Evolutionary conservation across 92 coral and sea anemone species (phyloP), one percentile per base, ranked within the genome.

Genomic region (Pocillopora meandrina): DNA sequence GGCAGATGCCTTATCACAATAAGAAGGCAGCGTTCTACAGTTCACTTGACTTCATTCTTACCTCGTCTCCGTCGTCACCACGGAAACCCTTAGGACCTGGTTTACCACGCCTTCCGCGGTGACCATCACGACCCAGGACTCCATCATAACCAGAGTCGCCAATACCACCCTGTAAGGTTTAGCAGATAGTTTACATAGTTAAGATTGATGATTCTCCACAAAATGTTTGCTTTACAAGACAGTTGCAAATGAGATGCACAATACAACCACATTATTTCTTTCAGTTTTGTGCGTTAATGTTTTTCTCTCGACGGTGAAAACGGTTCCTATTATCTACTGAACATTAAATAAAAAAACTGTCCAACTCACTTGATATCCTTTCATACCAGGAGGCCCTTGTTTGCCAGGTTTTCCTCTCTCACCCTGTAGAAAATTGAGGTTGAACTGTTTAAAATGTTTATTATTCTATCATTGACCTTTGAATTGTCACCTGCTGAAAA

Each of bases 111-210:
- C 85, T 87, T 64, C 92, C 95, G 42, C 79, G 86, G 58, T 81
- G 95, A 71, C 95, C 95, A 74, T 62, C 42, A 65, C 89, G 83
- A 21, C 95, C 95, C 16, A 59, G 78, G 31, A 75, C 68, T 6
- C 93, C 95, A 56, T 87, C 90, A 18, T 67, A 63, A 1, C 95
- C 95, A 34, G 90, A 88, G 58, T 80, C 89, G 1, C 97, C 97
- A 34, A 74, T 13, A 20, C 18, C 17, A 49, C 86, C 86, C 86
- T 83, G 74, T 17, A 77, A 69, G 14, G 56, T 61, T 11, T 42
- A 15, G 23, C 55, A 14, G 6, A 33, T 16, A 26, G 13, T 49
- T 15, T 31, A 17, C 21, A 13, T 12, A 5, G 7, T 31, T 71
- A 52, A 33, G 75, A 71, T 26, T 15, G 26, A 42, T 42, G 52